Evolutionary conservation across 1,140 invertebrate genomes (phyloP).

Genomic region (Stratiolaelaps scimitus): DNA sequence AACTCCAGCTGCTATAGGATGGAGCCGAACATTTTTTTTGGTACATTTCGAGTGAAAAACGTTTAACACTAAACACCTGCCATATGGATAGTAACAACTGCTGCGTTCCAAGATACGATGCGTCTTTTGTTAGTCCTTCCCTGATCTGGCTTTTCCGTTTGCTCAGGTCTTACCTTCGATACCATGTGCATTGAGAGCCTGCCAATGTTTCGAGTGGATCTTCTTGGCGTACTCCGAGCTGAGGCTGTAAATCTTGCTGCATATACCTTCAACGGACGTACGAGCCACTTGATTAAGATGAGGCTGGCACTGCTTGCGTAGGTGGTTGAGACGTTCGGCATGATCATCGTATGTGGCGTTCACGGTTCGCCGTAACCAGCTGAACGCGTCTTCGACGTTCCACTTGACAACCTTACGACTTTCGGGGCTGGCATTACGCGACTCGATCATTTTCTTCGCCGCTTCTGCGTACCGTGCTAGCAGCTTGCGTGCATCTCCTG

Average conservation of each 20-base stretch:
- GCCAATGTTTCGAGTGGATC: slow-evolving; percentile 69
- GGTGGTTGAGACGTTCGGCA: slow-evolving; percentile 43
- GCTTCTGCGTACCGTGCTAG: slow-evolving; percentile 87
- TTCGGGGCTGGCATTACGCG: slow-evolving; percentile 50
- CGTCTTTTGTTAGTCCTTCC: too few relatives aligned
- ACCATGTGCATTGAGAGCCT: slow-evolving; percentile 70
- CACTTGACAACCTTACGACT: slow-evolving; percentile 93
- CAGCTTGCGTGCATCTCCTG: slow-evolving; percentile 88
- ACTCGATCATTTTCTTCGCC: slow-evolving; percentile 77
- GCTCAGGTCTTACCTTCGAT: slow-evolving; percentile 49
- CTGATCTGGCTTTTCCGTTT: too few relatives aligned
- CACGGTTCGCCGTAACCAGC: slow-evolving; percentile 82
- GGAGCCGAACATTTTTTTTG: too few relatives aligned
- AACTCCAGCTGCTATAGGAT: too few relatives aligned
- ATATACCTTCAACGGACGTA: slow-evolving; percentile 84
- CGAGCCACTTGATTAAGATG: slow-evolving; percentile 86
- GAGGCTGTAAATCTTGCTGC: slow-evolving; percentile 80
- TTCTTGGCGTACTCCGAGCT: slow-evolving; percentile 82
- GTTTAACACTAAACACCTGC: too few relatives aligned
- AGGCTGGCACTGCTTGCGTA: slow-evolving; percentile 80
- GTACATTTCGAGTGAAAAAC: too few relatives aligned
- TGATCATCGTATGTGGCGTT: slow-evolving; percentile 86
- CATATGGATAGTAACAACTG: too few relatives aligned
- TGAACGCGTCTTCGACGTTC: slow-evolving; percentile 94
- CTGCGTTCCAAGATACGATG: too few relatives aligned